Base-by-base conservation (phyloP, 2,888 invertebrate genomes). In the Dryocosmus kuriphilus region DNA sequence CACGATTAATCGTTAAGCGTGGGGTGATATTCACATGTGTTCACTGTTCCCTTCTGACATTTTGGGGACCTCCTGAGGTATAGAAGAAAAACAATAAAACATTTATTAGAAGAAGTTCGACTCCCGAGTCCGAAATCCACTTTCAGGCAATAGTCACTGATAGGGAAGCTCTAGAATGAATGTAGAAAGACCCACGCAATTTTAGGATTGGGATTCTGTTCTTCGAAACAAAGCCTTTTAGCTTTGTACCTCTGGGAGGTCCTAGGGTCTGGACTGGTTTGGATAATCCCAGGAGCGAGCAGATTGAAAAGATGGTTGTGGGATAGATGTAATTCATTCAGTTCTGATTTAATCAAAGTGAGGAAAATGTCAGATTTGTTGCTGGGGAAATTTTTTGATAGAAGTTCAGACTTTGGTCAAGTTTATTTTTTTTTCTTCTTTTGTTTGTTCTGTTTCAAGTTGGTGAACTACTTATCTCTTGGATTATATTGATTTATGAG, bases 11-110 rank as follows among this genome's bases (percentile, higher is more conserved):
- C 80, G 84, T 83, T 82, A 82, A 80, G 84, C 51, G 82, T 83
- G 85, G 81, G 74, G 82, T 85, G 80, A 79, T 84, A 87, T 86
- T 87, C 86, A 86, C 79, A 76, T 78, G 65, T 65, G 65, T 76
- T n/a, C n/a, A n/a, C n/a, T n/a, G n/a, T n/a, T 74, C 60, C 46
- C 5, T 51, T 24, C 61, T 46, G 55, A 38, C 9, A 14, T 57
- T 71, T 30, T n/a, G n/a, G 9, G 51, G 8, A 9, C n/a, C 9
- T 51, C 5, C 46, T 19, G 7, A 7, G 19, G 9, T 9, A 11
- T 3, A 9, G 14, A 3, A 19, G 41, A 30, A 27, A 19, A 71
- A 51, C 16, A n/a, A n/a, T n/a, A n/a, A n/a, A n/a, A n/a, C n/a
- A 41, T 46, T 11, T 8, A 27, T 51, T 51, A 2, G 19, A n/a